Conservation (phyloP, 2,888 invertebrate genomes). For the Trachelus tabidus region DNA sequence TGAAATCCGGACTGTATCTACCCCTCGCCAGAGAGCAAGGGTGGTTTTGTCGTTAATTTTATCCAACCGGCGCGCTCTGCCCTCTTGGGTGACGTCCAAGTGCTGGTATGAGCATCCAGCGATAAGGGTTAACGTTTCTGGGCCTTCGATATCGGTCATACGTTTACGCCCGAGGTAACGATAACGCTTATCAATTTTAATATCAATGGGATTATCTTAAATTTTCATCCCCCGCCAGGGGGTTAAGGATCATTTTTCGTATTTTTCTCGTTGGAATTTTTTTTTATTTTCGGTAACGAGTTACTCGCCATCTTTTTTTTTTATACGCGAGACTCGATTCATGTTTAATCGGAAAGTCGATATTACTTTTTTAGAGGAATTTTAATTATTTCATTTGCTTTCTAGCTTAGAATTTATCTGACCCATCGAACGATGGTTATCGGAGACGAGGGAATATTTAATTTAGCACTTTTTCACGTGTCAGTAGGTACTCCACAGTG, state of each 20-base stretch:
- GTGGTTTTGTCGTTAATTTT: slow-evolving; percentile 26
- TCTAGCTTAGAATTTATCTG: background rate
- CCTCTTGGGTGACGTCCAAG: background rate
- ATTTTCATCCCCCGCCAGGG: background rate
- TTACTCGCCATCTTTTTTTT: too few relatives aligned
- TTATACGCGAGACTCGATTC: too few relatives aligned
- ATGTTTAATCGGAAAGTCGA: too few relatives aligned
- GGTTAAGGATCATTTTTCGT: background rate
- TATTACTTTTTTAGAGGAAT: background rate
- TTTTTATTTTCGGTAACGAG: too few relatives aligned
- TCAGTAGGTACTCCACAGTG: background rate
- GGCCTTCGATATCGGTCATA: background rate
- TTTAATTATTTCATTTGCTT: background rate
- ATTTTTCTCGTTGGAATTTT: too few relatives aligned
- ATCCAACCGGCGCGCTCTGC: background rate
- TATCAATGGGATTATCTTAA: background rate
- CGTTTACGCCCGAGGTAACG: background rate
- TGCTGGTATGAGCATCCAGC: background rate
- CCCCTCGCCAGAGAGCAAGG: background rate
- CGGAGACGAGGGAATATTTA: background rate
- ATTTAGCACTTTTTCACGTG: background rate
- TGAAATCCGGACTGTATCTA: slow-evolving; percentile 24
- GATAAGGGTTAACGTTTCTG: background rate
- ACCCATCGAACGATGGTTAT: background rate
- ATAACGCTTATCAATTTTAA: background rate